phyloP scores from a whole-genome alignment of 2,888 invertebrate genomes.

The Gastracanthus pulcherrimus region DNA sequence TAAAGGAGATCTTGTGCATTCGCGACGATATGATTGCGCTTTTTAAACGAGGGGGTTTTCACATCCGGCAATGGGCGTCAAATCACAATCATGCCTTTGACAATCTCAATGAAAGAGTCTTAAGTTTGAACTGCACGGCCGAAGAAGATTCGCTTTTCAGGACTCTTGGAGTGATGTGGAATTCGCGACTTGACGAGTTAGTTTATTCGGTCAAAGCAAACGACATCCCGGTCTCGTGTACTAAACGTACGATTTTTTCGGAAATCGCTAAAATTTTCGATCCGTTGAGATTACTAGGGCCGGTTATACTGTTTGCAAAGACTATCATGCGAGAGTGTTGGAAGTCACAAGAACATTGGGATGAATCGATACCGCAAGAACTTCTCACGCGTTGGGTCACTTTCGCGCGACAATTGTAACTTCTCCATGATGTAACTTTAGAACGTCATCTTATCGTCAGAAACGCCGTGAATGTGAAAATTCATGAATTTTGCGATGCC shows the following conservation, averaged over 20 bases:
- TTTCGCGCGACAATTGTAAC: conserved; percentile 32
- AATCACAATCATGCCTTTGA: not conserved
- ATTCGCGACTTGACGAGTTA: not conserved
- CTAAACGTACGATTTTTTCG: no score
- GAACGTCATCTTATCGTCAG: conserved; percentile 10
- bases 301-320: conserved; percentile 56
- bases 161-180: no score
- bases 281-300: no score
- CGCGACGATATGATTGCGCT: no score
- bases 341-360: conserved; percentile 56
- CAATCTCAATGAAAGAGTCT: not conserved
- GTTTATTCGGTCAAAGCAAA: conserved; percentile 13
- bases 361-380: conserved; percentile 54
- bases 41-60: no score
- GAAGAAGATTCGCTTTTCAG: not conserved
- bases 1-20: no score
- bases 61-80: not conserved
- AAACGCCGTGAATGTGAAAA: conserved; percentile 30
- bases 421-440: conserved; percentile 39
- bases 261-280: no score
- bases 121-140: not conserved
- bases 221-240: no score
- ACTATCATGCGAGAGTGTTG: conserved; percentile 55
- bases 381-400: conserved; percentile 42
- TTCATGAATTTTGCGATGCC: no score